phyloP scores from a whole-genome alignment of 2,797 vertebrate genomes.

The Cygnus olor region DNA sequence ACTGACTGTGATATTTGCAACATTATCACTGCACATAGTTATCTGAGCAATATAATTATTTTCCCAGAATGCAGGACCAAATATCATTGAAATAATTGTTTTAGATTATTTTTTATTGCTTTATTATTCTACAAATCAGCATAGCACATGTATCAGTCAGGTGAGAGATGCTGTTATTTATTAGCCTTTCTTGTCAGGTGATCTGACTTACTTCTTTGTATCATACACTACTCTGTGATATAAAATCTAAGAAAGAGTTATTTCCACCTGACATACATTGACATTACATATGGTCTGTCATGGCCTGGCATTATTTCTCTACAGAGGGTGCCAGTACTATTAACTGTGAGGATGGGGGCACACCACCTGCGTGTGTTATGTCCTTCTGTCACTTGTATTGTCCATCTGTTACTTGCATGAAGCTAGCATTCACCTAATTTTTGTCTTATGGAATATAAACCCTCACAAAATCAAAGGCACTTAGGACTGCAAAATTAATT shows the following conservation, averaged over 20 bases:
- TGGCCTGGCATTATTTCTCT: neutral
- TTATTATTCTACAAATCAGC: neutral
- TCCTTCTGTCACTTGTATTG: neutral
- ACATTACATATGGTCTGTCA: neutral
- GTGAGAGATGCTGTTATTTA: neutral
- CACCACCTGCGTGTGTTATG: neutral
- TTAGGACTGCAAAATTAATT: neutral
- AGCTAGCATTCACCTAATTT: neutral
- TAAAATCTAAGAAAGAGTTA: neutral
- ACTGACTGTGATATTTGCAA: neutral
- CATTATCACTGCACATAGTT: neutral
- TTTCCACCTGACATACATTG: neutral
- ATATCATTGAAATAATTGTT: neutral
- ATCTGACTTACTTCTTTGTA: neutral
- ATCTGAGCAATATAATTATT: neutral
- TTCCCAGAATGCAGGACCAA: neutral
- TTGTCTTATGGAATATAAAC: neutral
- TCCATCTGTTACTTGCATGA: conserved; percentile 35
- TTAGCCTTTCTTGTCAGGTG: neutral
- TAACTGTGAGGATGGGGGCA: neutral
- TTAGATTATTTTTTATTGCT: neutral
- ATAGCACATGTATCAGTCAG: neutral
- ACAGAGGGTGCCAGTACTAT: neutral
- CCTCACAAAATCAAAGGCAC: neutral
- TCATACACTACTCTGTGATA: neutral